Evolutionary conservation across 2,797 vertebrate genomes (phyloP), one percentile per base, ranked within the genome.

Genomic region (Acanthurus lineatus): DNA sequence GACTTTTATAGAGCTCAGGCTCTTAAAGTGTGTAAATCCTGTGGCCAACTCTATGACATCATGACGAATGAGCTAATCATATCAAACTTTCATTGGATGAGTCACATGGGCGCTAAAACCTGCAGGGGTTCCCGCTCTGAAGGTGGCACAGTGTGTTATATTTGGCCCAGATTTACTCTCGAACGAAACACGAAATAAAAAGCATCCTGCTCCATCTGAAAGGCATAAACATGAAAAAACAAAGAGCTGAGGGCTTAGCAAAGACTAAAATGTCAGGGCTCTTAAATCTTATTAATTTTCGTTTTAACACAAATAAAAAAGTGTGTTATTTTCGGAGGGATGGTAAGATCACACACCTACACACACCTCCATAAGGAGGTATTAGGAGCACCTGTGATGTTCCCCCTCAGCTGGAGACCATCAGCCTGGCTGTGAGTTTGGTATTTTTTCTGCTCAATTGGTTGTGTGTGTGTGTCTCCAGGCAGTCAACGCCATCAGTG

Each of bases 1-100:
- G 59, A 35, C 81, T 79, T 88, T 91, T 91, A 91, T 87, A 69
- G 85, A 82, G 88, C 73, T 9, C 48, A 1, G 69, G 76, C 85
- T 91, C 81, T 88, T 86, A 70, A 88, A 60, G 73, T 77, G 86
- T 73, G 83, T 92, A 89, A 92, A 92, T 90, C 77, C 69, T 51
- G 63, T 15, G 59, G 76, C 74, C 7, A 8, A 73, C 86, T 87
- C 71, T 25, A 88, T 93, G 91, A 93, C 91, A 93, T 93, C 91
- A 92, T 92, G 91, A 90, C 86, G 75, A 89, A 92, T 90, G 91
- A 92, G 60, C 88, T 91, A 87, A 93, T 93, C 90, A 90, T 88
- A 91, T 90, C 91, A 88, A 82, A 86, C 77, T 90, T 89, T 92
- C 89, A 91, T 88, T 85, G 86, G 89, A 81, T 86, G 90, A 87